Conservation (phyloP, 1,140 invertebrate species). For the Catajapyx aquilonaris region DNA sequence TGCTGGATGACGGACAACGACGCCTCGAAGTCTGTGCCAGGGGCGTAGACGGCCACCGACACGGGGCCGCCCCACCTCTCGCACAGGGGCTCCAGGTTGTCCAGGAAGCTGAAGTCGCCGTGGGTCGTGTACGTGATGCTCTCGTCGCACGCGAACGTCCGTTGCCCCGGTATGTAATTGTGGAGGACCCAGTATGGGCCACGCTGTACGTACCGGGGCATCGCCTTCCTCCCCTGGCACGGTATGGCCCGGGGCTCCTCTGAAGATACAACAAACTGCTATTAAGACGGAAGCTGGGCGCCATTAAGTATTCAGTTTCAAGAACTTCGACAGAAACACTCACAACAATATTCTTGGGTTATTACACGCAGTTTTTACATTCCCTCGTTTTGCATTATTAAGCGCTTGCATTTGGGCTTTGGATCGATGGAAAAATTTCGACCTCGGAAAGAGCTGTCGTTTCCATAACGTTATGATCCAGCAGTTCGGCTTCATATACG, state of each 20-base stretch:
- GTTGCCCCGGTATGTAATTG: constrained; percentile 45
- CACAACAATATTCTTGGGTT: too few relatives aligned
- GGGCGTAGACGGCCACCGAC: constrained; percentile 52
- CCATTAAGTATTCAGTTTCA: too few relatives aligned
- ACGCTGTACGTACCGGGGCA: constrained; percentile 42
- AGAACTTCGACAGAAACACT: too few relatives aligned
- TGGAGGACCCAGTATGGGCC: constrained; percentile 78
- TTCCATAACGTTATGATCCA: too few relatives aligned
- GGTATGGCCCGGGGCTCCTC: constrained; percentile 17
- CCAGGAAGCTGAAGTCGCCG: constrained; percentile 72
- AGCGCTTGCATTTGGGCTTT: too few relatives aligned
- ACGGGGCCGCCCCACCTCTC: constrained; percentile 47
- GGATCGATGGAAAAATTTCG: too few relatives aligned
- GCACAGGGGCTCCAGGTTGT: constrained; percentile 64
- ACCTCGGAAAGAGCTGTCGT: too few relatives aligned
- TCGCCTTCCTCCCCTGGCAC: constrained; percentile 40
- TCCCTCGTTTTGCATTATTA: too few relatives aligned
- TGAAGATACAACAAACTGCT: too few relatives aligned
- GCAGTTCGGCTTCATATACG: too few relatives aligned
- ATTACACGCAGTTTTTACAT: too few relatives aligned
- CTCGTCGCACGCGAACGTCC: constrained; percentile 42
- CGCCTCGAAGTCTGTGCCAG: constrained; percentile 40
- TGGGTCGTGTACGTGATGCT: constrained; percentile 81
- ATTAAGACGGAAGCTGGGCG: too few relatives aligned
- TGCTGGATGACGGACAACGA: constrained; percentile 43